phyloP scores from a whole-genome alignment of 2,888 invertebrate species.

The Marronus borbonicus region DNA sequence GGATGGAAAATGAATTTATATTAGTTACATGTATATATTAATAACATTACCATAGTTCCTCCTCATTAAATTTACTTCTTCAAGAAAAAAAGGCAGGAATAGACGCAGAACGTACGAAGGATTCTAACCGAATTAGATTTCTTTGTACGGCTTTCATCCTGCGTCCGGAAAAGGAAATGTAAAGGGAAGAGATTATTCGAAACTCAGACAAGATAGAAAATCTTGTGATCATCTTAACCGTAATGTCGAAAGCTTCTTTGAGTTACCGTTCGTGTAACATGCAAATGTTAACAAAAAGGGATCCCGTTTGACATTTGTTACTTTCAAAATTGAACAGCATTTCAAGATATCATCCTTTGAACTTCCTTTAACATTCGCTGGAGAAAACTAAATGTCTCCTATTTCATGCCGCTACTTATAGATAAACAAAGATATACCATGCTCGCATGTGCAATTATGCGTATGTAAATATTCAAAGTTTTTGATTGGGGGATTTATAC shows the following conservation, averaged over 20 bases:
- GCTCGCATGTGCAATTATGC: not conserved
- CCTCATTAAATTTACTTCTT: conserved; percentile 1
- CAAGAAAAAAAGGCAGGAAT: not conserved
- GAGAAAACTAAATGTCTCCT: conserved; percentile 31
- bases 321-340: conserved; percentile 31
- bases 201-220: conserved; percentile 30
- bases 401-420: conserved; percentile 18
- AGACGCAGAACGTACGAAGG: not conserved
- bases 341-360: conserved; percentile 33
- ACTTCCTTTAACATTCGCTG: not conserved
- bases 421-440: not conserved
- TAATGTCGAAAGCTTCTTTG: conserved; percentile 38
- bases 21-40: too few relatives aligned
- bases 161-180: conserved; percentile 1
- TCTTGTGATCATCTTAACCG: conserved; percentile 44
- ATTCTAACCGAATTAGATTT: conserved; percentile 33
- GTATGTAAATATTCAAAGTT: not conserved
- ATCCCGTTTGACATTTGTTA: conserved; percentile 42
- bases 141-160: conserved; percentile 22
- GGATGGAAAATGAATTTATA: too few relatives aligned
- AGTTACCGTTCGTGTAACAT: conserved; percentile 39
- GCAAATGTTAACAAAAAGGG: conserved; percentile 46
- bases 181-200: conserved; percentile 26
- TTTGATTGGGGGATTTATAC: too few relatives aligned
- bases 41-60: not conserved